Conservation (phyloP, 1,140 invertebrate species). For the Cyphomyrmex costatus region DNA sequence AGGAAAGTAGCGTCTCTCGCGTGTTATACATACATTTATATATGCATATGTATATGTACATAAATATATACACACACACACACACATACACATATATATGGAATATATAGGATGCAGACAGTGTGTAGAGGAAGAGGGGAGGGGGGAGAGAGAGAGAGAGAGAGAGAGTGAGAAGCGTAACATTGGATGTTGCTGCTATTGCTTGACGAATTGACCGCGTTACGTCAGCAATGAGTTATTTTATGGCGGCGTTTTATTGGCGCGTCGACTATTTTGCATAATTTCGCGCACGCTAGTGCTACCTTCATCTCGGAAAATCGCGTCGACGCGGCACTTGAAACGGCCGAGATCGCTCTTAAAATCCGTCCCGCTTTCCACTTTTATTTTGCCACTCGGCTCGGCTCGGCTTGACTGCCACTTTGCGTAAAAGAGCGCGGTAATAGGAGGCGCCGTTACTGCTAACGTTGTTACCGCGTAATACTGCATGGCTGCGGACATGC, state of each 20-base stretch:
- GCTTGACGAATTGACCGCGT: conserved; percentile 31
- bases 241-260: conserved; percentile 58
- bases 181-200: background rate
- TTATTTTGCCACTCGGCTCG: conserved; percentile 1
- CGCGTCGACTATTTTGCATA: conserved; percentile 62
- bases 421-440: conserved; percentile 52
- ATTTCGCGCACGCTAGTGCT: conserved; percentile 48
- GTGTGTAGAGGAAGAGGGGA: too few species aligned
- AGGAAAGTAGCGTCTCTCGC: background rate
- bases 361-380: conserved; percentile 68
- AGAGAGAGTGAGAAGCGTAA: background rate
- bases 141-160: background rate
- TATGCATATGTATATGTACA: too few species aligned
- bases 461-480: conserved; percentile 66
- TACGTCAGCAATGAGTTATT: conserved; percentile 60
- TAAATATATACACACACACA: too few species aligned
- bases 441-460: conserved; percentile 63
- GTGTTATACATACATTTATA: too few species aligned
- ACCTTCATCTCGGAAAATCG: conserved; percentile 44
- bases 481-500: conserved; percentile 12
- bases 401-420: background rate
- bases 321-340: background rate
- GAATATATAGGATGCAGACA: too few species aligned
- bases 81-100: too few species aligned
- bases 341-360: conserved; percentile 19